Evolutionary conservation across 2,888 invertebrate genomes (phyloP).

Genomic region (Beris morrisii): DNA sequence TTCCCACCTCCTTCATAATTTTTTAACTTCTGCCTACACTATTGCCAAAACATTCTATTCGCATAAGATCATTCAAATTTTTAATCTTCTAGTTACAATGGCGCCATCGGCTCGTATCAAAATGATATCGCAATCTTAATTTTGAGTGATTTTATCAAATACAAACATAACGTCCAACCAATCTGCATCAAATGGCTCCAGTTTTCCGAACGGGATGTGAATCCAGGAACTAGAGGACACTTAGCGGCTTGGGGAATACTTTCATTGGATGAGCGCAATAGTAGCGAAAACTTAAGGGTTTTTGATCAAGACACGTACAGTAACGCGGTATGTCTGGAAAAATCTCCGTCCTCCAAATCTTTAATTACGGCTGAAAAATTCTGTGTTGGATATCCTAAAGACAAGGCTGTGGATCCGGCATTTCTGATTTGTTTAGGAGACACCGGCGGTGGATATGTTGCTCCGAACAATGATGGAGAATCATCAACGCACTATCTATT

Average conservation of each 20-base stretch:
- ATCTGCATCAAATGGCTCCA: slow-evolving; percentile 48
- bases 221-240: slow-evolving; percentile 31
- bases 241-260: slow-evolving; percentile 43
- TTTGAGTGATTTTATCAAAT: slow-evolving; percentile 44
- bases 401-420: slow-evolving; percentile 20
- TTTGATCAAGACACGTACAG: slow-evolving; percentile 40
- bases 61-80: no score
- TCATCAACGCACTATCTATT: slow-evolving; percentile 40
- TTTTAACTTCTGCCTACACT: no score
- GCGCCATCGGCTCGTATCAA: slow-evolving; percentile 42
- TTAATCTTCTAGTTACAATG: slow-evolving; percentile 37
- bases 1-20: no score
- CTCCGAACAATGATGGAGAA: slow-evolving; percentile 22
- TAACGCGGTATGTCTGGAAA: slow-evolving; percentile 39
- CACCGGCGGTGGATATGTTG: slow-evolving; percentile 42
- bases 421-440: slow-evolving; percentile 39
- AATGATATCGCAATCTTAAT: slow-evolving; percentile 51
- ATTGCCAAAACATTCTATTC: no score
- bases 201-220: slow-evolving; percentile 32
- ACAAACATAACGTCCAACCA: slow-evolving; percentile 49
- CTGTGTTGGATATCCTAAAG: slow-evolving; percentile 43
- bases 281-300: slow-evolving; percentile 34
- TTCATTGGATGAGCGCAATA: not conserved
- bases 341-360: slow-evolving; percentile 38
- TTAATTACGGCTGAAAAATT: slow-evolving; percentile 45